Conservation (phyloP, 2,797 vertebrate species). For the Poeciliopsis turneri region DNA sequence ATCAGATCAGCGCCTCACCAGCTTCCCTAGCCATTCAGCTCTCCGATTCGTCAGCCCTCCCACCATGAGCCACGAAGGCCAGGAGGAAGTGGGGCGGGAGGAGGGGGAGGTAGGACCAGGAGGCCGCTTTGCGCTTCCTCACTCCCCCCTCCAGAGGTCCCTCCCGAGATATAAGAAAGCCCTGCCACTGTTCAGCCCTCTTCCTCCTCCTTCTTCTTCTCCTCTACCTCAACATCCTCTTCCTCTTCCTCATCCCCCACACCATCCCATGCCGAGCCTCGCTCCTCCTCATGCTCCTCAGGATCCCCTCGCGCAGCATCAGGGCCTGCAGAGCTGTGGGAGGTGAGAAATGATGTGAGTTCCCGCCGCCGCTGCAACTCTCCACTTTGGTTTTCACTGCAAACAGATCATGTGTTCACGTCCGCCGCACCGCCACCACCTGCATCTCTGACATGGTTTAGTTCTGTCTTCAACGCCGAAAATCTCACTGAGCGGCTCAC, state of each 20-base stretch:
- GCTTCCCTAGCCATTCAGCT: conserved; percentile 63
- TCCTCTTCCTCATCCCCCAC: conserved; percentile 61
- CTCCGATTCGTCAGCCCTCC: conserved; percentile 57
- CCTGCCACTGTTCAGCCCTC: conserved; percentile 79
- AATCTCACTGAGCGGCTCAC: not conserved
- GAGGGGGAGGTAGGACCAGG: conserved; percentile 59
- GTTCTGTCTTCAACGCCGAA: not conserved
- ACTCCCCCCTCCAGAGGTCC: conserved; percentile 88
- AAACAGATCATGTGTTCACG: conserved; percentile 10
- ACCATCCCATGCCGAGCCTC: conserved; percentile 64
- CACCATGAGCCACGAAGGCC: conserved; percentile 41
- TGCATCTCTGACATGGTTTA: conserved; percentile 10
- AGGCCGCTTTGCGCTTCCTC: conserved; percentile 75
- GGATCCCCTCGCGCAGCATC: conserved; percentile 58
- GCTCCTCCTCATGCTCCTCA: conserved; percentile 68
- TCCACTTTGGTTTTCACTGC: conserved; percentile 27
- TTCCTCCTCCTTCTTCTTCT: conserved; percentile 57
- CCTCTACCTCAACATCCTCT: conserved; percentile 51
- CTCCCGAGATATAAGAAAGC: conserved; percentile 85
- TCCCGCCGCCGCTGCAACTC: conserved; percentile 31
- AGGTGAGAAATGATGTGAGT: conserved; percentile 65
- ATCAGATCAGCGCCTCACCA: conserved; percentile 61
- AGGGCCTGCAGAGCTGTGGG: conserved; percentile 55
- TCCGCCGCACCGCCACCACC: conserved; percentile 35
- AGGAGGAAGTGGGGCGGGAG: conserved; percentile 55